Evolutionary conservation across 1,140 invertebrate species (phyloP).

Genomic region (Diorhabda carinulata): DNA sequence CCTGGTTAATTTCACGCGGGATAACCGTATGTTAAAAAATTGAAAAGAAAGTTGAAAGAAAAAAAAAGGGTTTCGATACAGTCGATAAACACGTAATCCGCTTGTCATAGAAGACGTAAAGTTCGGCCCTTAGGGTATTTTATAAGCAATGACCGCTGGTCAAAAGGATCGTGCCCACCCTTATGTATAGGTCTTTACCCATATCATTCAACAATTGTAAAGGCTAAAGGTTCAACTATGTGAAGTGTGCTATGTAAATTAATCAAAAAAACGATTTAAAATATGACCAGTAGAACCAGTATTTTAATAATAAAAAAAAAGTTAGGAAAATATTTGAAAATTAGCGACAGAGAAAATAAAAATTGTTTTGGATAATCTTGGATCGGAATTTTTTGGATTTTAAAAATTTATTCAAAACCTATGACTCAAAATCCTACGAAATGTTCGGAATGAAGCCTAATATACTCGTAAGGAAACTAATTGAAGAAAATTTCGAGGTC

Average conservation of each 20-base stretch:
- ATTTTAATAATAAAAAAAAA: no score
- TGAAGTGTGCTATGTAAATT: not conserved
- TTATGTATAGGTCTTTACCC: constrained; percentile 6
- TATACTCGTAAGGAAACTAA: no score
- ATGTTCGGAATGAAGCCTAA: no score
- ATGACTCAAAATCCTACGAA: no score
- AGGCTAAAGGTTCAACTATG: not conserved
- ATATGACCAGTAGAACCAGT: no score
- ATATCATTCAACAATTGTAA: not conserved
- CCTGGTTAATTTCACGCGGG: constrained; percentile 9
- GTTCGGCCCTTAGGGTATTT: not conserved
- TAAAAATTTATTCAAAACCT: no score
- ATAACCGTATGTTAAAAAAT: not conserved
- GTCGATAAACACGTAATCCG: constrained; percentile 11
- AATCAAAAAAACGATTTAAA: not conserved
- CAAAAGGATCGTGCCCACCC: constrained; percentile 6
- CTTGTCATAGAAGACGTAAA: constrained; percentile 6
- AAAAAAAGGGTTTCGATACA: not conserved
- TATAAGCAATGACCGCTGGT: constrained; percentile 6
- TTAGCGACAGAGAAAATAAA: no score
- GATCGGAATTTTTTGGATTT: no score
- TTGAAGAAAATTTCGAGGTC: no score
- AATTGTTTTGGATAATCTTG: no score
- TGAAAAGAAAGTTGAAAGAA: not conserved
- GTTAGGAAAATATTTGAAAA: no score